Evolutionary conservation across 2,113 vertebrate species (phyloP).

Genomic region (Semnornis frantzii): DNA sequence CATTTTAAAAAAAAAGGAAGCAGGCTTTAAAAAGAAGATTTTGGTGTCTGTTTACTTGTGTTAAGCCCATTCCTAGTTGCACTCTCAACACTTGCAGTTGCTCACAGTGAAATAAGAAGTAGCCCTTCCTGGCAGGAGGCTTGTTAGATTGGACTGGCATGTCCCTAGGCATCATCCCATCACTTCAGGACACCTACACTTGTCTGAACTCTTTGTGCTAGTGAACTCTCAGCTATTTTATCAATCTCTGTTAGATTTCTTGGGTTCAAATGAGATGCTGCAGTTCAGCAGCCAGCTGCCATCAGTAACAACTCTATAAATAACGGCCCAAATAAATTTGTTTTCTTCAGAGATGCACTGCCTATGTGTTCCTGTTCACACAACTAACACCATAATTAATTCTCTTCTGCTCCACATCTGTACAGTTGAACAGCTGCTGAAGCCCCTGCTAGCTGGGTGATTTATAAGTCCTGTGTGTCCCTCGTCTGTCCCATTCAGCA

Average conservation of each 20-base stretch:
- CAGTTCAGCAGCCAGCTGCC: neutral
- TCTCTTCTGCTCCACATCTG: neutral
- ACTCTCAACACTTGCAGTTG: neutral
- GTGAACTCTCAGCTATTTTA: neutral
- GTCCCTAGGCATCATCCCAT: neutral
- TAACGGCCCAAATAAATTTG: neutral
- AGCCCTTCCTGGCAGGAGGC: neutral
- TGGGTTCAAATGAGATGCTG: neutral
- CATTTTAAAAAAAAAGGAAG: neutral
- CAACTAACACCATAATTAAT: neutral
- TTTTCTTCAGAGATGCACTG: neutral
- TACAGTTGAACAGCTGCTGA: neutral
- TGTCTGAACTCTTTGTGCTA: neutral
- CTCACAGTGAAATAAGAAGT: neutral
- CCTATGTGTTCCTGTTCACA: neutral
- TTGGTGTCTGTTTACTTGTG: neutral
- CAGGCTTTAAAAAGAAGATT: neutral
- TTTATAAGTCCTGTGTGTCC: conserved; percentile 55
- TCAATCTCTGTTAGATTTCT: neutral
- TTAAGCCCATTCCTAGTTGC: neutral
- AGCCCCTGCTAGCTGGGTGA: neutral
- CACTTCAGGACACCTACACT: fast-evolving
- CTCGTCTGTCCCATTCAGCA: conserved; percentile 23
- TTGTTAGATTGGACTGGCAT: neutral
- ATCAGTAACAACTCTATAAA: neutral